phyloP scores from a whole-genome alignment of 2,888 invertebrate species.

The Machimus rusticus region DNA sequence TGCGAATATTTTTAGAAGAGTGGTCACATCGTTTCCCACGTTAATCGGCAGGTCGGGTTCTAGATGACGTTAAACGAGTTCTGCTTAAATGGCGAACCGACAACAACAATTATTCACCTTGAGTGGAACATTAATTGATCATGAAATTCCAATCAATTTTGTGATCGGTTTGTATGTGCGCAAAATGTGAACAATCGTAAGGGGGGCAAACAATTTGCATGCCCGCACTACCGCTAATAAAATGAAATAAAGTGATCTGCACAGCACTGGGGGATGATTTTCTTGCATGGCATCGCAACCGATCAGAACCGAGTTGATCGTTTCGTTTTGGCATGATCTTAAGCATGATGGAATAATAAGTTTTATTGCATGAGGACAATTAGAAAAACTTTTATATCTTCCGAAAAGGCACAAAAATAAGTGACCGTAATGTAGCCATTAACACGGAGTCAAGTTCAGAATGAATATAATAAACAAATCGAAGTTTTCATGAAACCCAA shows the following conservation, averaged over 20 bases:
- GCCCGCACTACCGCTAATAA: background rate
- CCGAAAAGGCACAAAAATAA: background rate
- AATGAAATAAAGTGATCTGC: conserved; percentile 6
- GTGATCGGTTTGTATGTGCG: background rate
- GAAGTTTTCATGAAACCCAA: background rate
- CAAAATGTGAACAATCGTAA: background rate
- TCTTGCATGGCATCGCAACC: background rate
- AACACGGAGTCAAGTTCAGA: background rate
- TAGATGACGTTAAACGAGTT: background rate
- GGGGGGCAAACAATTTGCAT: background rate
- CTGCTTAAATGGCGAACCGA: background rate
- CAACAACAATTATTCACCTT: conserved; percentile 8
- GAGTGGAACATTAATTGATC: conserved; percentile 2
- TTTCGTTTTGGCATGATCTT: background rate
- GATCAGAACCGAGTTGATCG: background rate
- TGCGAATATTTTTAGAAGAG: background rate
- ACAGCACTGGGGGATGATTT: background rate
- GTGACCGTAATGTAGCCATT: background rate
- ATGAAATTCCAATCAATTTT: conserved; percentile 36
- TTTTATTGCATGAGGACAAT: background rate
- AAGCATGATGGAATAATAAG: background rate
- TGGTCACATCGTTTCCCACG: background rate
- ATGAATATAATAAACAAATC: background rate
- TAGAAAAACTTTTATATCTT: background rate
- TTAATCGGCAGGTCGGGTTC: background rate